Evolutionary conservation across 2,113 vertebrate genomes (phyloP), one percentile per base, ranked within the genome.

Genomic region (Rhipidura dahli): DNA sequence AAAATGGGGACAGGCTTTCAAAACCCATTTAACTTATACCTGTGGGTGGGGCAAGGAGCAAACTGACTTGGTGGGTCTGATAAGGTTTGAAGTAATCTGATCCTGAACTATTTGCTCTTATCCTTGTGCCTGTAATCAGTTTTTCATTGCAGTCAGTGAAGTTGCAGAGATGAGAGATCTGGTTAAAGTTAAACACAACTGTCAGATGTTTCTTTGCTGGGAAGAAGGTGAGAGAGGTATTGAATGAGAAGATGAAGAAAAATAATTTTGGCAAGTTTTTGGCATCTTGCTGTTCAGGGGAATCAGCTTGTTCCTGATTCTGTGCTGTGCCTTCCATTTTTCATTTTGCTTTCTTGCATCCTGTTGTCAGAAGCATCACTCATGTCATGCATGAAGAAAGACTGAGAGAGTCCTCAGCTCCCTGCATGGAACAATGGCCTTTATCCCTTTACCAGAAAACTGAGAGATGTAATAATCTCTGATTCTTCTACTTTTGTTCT

Each of bases 331-430:
- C 59, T 80, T 93, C 90, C 37, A 77, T 91, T 96, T 94, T 90
- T 96, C 78, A 90, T 83, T 88, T 87, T 79, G 50, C 50, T 90
- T 89, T 73, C 85, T 69, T 60, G 33, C 0, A 0, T 59, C 39
- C 44, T 7, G 3, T 27, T 83, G 83, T 94, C 85, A 95, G 90
- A 88, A 88, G 33, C 63, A 91, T 95, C 89, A 80, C 12, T 96
- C 78, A 91, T 79, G 71, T 65, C 82, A 60, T 24, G 35, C 50
- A 77, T 14, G 47, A 76, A 79, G 57, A 91, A 90, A 91, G 78
- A 69, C 42, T 35, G 37, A 85, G 63, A 75, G 39, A 85, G 39
- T 80, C 56, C 68, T 66, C 54, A 70, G 79, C 35, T 91, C 39
- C 33, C 78, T 91, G 83, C 81, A 64, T 54, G 71, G 63, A 94